Evolutionary conservation across 2,797 vertebrate species (phyloP).

Genomic region (Picus viridis): DNA sequence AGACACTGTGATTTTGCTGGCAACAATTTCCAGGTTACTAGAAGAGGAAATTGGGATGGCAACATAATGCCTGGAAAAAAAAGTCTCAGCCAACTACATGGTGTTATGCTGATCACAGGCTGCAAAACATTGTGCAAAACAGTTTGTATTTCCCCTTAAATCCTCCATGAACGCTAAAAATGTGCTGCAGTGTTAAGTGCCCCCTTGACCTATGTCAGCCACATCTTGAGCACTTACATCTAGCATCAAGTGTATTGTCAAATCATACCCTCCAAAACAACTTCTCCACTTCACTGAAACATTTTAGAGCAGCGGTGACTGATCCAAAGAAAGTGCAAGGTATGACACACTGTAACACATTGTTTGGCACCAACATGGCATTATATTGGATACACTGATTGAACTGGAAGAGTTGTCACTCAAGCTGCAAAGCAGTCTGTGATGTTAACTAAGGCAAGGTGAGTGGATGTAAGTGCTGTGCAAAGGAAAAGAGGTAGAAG

Average conservation of each 20-base stretch:
- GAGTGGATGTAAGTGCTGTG: not conserved
- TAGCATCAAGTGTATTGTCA: not conserved
- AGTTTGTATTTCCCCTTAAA: not conserved
- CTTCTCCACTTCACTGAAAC: not conserved
- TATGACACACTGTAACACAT: not conserved
- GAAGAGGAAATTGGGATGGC: not conserved
- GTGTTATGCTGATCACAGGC: not conserved
- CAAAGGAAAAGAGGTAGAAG: not conserved
- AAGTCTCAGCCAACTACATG: not conserved
- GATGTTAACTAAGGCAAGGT: not conserved
- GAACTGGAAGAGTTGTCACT: constrained; percentile 1
- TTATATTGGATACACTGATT: not conserved
- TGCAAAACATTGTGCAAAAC: not conserved
- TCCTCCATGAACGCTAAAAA: not conserved
- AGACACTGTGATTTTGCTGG: not conserved
- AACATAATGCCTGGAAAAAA: not conserved
- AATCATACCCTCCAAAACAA: not conserved
- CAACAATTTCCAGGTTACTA: not conserved
- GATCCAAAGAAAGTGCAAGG: not conserved
- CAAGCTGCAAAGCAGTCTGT: not conserved
- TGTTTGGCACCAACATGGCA: not conserved
- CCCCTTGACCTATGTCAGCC: not conserved
- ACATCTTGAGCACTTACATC: not conserved
- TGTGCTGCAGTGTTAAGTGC: not conserved
- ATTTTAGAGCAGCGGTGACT: not conserved